Percentiles rank a stretch among this genome's conserved stretches.
These are phyloP conservation scores for Talpa occidentalis DNA, from an alignment of 2,113 vertebrate species.

Conservation along the genomic window DNA sequence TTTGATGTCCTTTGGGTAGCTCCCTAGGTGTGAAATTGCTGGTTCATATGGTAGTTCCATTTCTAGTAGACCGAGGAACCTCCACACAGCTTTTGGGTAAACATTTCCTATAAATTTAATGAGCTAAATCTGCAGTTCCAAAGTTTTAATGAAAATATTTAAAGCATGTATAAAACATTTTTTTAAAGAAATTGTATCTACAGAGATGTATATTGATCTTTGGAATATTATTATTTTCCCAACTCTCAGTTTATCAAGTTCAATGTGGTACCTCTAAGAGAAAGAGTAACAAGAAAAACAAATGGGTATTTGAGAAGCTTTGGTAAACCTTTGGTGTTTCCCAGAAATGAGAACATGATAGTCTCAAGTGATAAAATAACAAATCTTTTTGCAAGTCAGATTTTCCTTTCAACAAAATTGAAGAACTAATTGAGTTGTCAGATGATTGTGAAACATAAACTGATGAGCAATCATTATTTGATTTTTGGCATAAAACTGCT, in stretches of 20 bases:
- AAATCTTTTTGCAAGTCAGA: background rate
- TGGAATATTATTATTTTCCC: background rate
- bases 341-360: background rate
- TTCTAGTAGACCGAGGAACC: too few relatives aligned
- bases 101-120: background rate
- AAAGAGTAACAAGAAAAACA: conserved; percentile 21
- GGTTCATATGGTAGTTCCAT: too few relatives aligned
- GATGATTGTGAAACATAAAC: conserved; percentile 37
- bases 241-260: background rate
- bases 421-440: conserved; percentile 39
- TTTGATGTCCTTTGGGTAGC: too few relatives aligned
- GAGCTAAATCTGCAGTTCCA: background rate
- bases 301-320: background rate
- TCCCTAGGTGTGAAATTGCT: too few relatives aligned
- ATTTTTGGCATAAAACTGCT: background rate
- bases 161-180: conserved; percentile 28
- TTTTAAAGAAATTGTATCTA: background rate
- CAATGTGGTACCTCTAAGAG: background rate
- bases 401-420: conserved; percentile 18
- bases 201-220: background rate
- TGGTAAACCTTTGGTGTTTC: background rate
- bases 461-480: conserved; percentile 6
- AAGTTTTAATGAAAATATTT: conserved; percentile 18
- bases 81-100: too few relatives aligned
- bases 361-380: background rate